Evolutionary conservation across 1,140 invertebrate genomes (phyloP).

Genomic region (Nephila pilipes): DNA sequence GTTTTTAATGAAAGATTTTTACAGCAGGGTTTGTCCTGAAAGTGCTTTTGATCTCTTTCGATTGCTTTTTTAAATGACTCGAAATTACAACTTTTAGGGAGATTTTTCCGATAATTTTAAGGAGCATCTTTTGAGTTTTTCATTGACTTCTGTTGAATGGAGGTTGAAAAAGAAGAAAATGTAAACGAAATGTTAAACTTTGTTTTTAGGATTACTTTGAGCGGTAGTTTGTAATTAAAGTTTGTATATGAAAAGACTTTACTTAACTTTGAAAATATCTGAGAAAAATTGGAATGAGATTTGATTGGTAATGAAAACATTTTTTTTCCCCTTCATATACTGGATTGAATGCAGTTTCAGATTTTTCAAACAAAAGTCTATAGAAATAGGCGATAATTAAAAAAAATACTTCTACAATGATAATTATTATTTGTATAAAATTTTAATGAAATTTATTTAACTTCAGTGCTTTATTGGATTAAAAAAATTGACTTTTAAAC

Average conservation of each 20-base stretch:
- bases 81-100: constrained; percentile 41
- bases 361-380: too few relatives aligned
- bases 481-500: background rate
- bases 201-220: constrained; percentile 54
- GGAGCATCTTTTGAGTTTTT: constrained; percentile 33
- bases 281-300: background rate
- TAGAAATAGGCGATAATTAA: too few relatives aligned
- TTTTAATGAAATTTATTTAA: background rate
- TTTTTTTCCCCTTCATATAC: background rate
- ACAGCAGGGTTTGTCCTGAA: constrained; percentile 44
- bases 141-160: background rate
- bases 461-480: background rate
- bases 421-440: background rate
- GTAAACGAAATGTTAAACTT: constrained; percentile 26
- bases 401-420: too few relatives aligned
- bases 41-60: constrained; percentile 64
- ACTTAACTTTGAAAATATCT: background rate
- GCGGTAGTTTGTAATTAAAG: constrained; percentile 36
- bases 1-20: constrained; percentile 74
- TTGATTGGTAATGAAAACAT: background rate
- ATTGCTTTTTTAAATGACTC: constrained; percentile 24
- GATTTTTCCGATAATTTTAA: constrained; percentile 39
- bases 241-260: constrained; percentile 24
- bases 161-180: background rate
- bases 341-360: background rate